A percentile compares a stretch with the other conserved stretches of the same genome.
Conservation (phyloP, 2,113 vertebrate species). For the Laticauda laticaudata region DNA sequence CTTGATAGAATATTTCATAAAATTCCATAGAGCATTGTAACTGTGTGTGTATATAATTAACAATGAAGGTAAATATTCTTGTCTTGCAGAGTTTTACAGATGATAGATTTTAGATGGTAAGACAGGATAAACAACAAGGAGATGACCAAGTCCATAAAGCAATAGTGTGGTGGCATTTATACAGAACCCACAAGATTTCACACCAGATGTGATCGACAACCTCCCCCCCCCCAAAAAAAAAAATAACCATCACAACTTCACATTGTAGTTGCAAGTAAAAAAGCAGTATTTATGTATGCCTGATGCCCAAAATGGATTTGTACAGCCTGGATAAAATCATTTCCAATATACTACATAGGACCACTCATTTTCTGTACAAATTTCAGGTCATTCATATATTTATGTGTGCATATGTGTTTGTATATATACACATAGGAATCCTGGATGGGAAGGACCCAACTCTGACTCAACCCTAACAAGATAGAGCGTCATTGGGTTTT, state of each 20-base stretch:
- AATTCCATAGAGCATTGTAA: neutral
- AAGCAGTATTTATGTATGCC: conserved; percentile 51
- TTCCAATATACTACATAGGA: conserved; percentile 58
- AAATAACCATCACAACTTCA: neutral
- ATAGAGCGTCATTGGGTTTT: neutral
- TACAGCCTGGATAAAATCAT: conserved; percentile 54
- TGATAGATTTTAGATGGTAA: conserved; percentile 48
- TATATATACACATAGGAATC: neutral
- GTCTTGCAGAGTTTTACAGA: conserved; percentile 41
- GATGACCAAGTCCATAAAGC: conserved; percentile 52
- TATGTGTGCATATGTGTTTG: too few relatives aligned
- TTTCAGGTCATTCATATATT: neutral
- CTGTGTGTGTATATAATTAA: neutral
- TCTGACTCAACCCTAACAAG: neutral
- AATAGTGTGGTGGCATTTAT: conserved; percentile 53
- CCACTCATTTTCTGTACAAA: conserved; percentile 58
- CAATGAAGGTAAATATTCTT: conserved; percentile 27
- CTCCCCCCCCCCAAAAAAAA: neutral
- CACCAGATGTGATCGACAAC: conserved; percentile 25
- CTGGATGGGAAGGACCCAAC: neutral
- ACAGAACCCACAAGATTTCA: conserved; percentile 53
- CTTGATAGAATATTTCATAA: neutral
- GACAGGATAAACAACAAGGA: conserved; percentile 40
- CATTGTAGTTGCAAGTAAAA: conserved; percentile 51
- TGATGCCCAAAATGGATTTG: conserved; percentile 67